phyloP scores from a whole-genome alignment of 2,888 invertebrate species.

The Lingula anatina region DNA sequence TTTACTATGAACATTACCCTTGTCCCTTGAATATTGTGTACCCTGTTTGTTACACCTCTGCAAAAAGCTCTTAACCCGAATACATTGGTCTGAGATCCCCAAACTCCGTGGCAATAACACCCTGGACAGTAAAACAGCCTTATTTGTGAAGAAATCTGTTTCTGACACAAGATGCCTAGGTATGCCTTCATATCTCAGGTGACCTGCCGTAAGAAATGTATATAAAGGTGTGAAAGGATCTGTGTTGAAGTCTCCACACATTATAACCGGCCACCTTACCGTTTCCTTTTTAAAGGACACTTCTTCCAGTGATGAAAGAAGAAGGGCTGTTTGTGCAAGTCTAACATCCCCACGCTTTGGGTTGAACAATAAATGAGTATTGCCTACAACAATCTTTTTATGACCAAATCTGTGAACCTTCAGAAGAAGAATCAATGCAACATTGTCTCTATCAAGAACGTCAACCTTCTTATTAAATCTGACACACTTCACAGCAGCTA shows the following conservation, averaged over 20 bases:
- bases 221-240: slow-evolving; percentile 70
- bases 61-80: slow-evolving; percentile 34
- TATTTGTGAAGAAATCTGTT: slow-evolving; percentile 16
- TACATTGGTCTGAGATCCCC: slow-evolving; percentile 55
- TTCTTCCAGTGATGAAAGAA: slow-evolving; percentile 80
- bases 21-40: not conserved
- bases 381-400: no score
- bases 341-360: slow-evolving; percentile 83
- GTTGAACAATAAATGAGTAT: slow-evolving; percentile 92
- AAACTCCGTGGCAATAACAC: slow-evolving; percentile 45
- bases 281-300: slow-evolving; percentile 52
- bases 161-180: no score
- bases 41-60: slow-evolving; percentile 3
- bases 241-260: slow-evolving; percentile 92
- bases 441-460: slow-evolving; percentile 79
- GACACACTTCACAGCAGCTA: slow-evolving; percentile 65
- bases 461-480: slow-evolving; percentile 63
- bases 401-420: no score
- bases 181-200: slow-evolving; percentile 53
- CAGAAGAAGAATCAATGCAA: slow-evolving; percentile 76
- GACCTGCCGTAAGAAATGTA: slow-evolving; percentile 64
- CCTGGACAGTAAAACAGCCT: slow-evolving; percentile 10
- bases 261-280: slow-evolving; percentile 62
- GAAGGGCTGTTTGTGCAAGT: slow-evolving; percentile 76
- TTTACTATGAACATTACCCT: not conserved